Evolutionary conservation across 2,888 invertebrate species (phyloP).

Genomic region (Machimus atricapillus): DNA sequence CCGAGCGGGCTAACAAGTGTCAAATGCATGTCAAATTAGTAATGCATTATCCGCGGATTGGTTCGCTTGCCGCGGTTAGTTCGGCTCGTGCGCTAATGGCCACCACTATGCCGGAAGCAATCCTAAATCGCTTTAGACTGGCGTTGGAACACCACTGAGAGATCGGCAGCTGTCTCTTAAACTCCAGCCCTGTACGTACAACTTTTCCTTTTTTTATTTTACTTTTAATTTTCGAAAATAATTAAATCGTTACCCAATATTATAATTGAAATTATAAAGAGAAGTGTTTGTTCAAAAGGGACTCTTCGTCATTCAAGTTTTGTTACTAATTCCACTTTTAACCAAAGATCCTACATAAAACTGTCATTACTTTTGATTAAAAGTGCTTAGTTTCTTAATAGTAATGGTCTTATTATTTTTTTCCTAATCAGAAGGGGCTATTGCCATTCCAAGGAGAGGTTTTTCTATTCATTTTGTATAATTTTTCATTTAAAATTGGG

Average conservation of each 20-base stretch:
- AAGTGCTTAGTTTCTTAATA: too few relatives aligned
- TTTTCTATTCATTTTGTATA: too few relatives aligned
- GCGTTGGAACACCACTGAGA: not conserved
- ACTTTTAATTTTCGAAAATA: not conserved
- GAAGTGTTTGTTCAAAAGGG: too few relatives aligned
- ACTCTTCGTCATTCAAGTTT: too few relatives aligned
- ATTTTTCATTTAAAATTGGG: too few relatives aligned
- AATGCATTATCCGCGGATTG: conserved; percentile 12
- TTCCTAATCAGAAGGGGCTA: too few relatives aligned
- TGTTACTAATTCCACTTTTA: too few relatives aligned
- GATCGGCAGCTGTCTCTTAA: not conserved
- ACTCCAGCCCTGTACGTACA: not conserved
- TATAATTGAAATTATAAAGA: too few relatives aligned
- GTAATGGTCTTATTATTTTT: too few relatives aligned
- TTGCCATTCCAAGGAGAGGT: too few relatives aligned
- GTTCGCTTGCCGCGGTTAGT: not conserved
- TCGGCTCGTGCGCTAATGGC: not conserved
- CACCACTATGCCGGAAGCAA: not conserved
- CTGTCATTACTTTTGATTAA: too few relatives aligned
- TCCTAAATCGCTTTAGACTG: not conserved
- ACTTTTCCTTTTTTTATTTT: not conserved
- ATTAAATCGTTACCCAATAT: not conserved
- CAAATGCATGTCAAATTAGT: conserved; percentile 35
- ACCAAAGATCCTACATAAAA: too few relatives aligned
- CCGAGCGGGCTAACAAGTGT: conserved; percentile 20